These are phyloP conservation scores for Pelecanoides urinatrix DNA, from an alignment of 2,113 vertebrate genomes.

Conservation along the genomic window DNA sequence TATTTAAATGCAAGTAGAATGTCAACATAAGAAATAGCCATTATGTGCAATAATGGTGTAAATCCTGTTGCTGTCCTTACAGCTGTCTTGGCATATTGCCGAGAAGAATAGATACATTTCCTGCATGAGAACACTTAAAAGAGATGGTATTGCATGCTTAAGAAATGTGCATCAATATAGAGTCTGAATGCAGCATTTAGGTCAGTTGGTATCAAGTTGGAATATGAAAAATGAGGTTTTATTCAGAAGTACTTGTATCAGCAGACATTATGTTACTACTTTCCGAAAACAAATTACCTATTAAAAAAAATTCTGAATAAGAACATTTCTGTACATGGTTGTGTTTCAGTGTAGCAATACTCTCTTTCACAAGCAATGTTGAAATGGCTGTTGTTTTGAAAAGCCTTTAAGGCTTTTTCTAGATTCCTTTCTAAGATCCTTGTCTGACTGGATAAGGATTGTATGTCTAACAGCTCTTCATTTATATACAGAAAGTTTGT, in stretches of 20 bases:
- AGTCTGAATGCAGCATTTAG: not conserved
- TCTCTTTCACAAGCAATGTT: not conserved
- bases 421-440: not conserved
- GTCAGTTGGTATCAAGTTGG: accelerated
- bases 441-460: not conserved
- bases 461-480: not conserved
- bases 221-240: not conserved
- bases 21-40: not conserved
- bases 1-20: not conserved
- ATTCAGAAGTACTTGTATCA: not conserved
- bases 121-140: not conserved
- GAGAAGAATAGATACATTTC: not conserved
- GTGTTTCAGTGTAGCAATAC: not conserved
- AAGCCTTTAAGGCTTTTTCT: not conserved
- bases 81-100: not conserved
- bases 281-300: not conserved
- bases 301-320: not conserved
- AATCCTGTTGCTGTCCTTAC: not conserved
- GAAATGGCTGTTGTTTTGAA: not conserved
- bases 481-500: not conserved
- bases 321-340: not conserved
- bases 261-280: not conserved
- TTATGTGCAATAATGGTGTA: not conserved
- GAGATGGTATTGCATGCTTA: not conserved
- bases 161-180: accelerated